Evolutionary conservation across 1,140 invertebrate species (phyloP), one percentile per base, ranked within the genome.

Genomic region (Chymomyza costata): DNA sequence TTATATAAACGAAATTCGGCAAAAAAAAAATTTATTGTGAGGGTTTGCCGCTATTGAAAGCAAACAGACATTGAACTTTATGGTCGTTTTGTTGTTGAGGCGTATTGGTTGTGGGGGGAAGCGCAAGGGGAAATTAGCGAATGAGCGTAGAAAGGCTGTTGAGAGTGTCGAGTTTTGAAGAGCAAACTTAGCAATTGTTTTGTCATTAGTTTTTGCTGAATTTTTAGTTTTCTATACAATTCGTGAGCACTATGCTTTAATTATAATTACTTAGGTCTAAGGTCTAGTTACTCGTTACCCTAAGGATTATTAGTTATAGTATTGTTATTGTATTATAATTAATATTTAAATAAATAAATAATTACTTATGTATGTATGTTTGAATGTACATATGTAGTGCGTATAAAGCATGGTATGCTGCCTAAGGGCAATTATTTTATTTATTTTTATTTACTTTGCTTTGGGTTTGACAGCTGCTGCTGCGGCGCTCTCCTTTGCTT

Each of bases 11-110:
- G 43, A 31, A 62, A 41, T 60, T 48, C 18, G 44, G 32, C 17
- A 55, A 14, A 50, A 55, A 14, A 50, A 50, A 49, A 47, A 31
- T 45, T 46, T 57, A 14, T 34, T 6, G 6, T n/a, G 21, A 34
- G 39, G 28, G 37, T 13, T 46, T 49, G 38, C n/a, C n/a, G n/a
- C n/a, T 28, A 18, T 32, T 51, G 30, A 28, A 49, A 43, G 30
- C 40, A 58, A 39, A 48, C 57, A 74, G 70, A 71, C 71, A 71
- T 67, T 78, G 51, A 78, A 78, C 62, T 71, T 78, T 78, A 64
- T 54, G 46, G 32, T 32, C 28, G 39, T 45, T 30, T 47, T 55
- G 34, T 28, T 3, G 21, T 25, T 25, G 21, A 25, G 21, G 21
- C 3, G 21, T 25, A 8, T 44, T 30, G 15, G 17, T 19, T 47